Evolutionary conservation across 2,113 vertebrate genomes (phyloP).

Genomic region (Microcebus lehilahytsara): DNA sequence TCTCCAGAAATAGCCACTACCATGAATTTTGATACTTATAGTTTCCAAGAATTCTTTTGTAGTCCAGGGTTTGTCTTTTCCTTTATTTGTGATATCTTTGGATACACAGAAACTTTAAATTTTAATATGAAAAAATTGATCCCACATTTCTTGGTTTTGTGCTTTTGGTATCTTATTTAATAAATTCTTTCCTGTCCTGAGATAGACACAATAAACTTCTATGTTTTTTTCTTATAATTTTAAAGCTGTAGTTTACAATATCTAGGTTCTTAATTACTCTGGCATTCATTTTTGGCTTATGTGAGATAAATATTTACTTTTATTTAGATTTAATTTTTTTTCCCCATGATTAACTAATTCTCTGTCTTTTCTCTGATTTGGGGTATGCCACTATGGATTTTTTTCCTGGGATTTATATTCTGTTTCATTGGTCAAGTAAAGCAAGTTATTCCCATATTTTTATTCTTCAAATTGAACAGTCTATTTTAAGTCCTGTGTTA

Average conservation of each 20-base stretch:
- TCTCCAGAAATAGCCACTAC: not conserved
- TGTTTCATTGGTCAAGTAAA: not conserved
- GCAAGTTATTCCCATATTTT: not conserved
- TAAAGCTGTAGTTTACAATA: not conserved
- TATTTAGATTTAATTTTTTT: slow-evolving; percentile 1
- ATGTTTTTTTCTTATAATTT: not conserved
- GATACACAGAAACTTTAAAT: not conserved
- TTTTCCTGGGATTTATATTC: not conserved
- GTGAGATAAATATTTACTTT: not conserved
- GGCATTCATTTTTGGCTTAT: not conserved
- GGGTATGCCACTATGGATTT: not conserved
- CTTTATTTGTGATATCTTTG: not conserved
- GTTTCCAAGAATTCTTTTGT: not conserved
- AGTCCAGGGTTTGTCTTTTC: not conserved
- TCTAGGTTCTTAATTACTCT: not conserved
- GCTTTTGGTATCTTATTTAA: not conserved
- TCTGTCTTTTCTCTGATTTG: not conserved
- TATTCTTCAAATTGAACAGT: not conserved
- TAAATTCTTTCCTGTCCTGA: not conserved
- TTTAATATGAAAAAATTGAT: not conserved
- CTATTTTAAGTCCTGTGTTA: not conserved
- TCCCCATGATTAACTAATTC: not conserved
- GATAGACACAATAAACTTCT: not conserved
- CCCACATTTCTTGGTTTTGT: not conserved
- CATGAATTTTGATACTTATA: not conserved